A percentile compares a stretch with the other conserved stretches of the same genome.
Conservation (phyloP, 2,113 vertebrate genomes). For the Urocynchramus pylzowi region DNA sequence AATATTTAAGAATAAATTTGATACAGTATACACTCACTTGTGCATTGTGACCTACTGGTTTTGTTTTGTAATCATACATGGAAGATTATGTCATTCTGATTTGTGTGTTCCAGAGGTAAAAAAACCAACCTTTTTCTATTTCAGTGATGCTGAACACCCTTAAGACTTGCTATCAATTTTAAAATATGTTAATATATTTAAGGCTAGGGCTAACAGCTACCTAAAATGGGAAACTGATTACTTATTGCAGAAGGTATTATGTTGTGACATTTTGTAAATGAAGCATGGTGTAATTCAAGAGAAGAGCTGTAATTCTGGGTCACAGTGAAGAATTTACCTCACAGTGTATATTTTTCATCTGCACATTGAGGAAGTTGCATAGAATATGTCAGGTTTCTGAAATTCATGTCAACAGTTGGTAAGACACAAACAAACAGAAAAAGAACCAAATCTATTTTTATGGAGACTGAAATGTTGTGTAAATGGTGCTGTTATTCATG, state of each 20-base stretch:
- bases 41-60: not conserved
- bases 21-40: not conserved
- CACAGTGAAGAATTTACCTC: not conserved
- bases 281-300: not conserved
- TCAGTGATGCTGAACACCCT: not conserved
- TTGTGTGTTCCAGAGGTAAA: accelerated
- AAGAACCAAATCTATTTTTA: not conserved
- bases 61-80: not conserved
- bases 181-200: not conserved
- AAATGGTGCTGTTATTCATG: not conserved
- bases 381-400: not conserved
- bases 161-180: not conserved
- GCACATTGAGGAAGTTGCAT: not conserved
- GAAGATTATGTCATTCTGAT: not conserved
- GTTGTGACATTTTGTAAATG: not conserved
- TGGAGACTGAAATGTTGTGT: not conserved
- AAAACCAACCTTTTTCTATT: accelerated
- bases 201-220: not conserved
- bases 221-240: not conserved
- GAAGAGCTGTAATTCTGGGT: not conserved
- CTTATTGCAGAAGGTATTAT: not conserved
- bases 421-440: not conserved
- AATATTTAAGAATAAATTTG: not conserved
- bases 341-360: not conserved
- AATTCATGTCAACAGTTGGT: not conserved